Conservation (phyloP, 2,113 vertebrate genomes). For the Colossoma macropomum region DNA sequence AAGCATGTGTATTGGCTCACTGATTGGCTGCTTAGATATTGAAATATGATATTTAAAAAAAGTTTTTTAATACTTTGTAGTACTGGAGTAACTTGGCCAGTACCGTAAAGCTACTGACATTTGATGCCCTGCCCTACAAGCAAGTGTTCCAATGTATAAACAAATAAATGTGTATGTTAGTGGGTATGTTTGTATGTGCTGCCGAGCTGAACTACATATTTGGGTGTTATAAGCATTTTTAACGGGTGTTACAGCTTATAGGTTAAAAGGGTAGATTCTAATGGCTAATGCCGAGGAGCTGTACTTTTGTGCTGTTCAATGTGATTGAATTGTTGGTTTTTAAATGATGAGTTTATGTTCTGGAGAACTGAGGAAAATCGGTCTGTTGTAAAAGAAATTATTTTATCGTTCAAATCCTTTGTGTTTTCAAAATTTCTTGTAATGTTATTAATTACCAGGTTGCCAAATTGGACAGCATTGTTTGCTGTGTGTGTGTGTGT, state of each 20-base stretch:
- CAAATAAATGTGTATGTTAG: slow-evolving; percentile 1
- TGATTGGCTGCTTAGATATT: too few relatives aligned
- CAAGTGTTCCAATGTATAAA: neutral
- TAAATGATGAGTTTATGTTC: neutral
- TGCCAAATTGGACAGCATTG: slow-evolving; percentile 18
- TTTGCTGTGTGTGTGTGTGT: neutral
- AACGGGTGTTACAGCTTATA: neutral
- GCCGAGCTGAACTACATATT: neutral
- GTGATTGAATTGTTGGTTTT: neutral
- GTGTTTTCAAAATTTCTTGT: slow-evolving; percentile 1
- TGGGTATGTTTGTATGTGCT: neutral
- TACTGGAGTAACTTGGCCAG: too few relatives aligned
- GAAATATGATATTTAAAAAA: too few relatives aligned
- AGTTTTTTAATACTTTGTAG: too few relatives aligned
- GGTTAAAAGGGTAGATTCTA: neutral
- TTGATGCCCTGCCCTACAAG: too few relatives aligned
- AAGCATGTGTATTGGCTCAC: too few relatives aligned
- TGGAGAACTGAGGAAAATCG: neutral
- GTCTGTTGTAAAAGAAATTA: neutral
- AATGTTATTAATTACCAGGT: neutral
- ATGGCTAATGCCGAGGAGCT: neutral
- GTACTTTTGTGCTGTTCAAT: neutral
- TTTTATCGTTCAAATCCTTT: neutral
- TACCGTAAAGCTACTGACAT: too few relatives aligned
- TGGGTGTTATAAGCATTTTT: neutral